Evolutionary conservation across 35 echinoderm and acorn worm species (phyloP), one percentile per base, ranked within the genome.

Genomic region (Hemicentrotus pulcherrimus): DNA sequence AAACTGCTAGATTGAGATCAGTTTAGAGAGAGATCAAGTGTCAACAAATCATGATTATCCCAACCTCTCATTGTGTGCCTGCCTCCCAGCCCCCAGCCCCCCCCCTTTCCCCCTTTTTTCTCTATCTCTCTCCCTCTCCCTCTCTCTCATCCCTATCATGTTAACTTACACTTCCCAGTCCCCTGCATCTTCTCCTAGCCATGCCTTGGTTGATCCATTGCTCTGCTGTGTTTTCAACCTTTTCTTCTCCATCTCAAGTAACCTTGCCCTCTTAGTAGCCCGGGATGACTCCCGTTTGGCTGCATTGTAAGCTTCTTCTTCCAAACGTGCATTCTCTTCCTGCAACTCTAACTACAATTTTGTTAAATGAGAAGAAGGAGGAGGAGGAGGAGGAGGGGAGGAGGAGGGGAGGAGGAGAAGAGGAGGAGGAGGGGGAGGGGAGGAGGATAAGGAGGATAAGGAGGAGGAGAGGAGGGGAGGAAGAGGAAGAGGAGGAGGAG

Each of bases 101-200:
- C 65, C 65, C 65, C 35, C 35, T 3, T 3, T 41, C 35, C 35
- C 35, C 35, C 35, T 41, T 6, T 7, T 2, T 4, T 4, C 18
- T n/a, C 65, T n/a, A 0, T n/a, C 65, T 78, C 6, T n/a, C 61
- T 28, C 2, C 28, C 61, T 70, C 61, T 24, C 15, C 2, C 19
- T 8, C 65, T 78, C 65, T n/a, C 19, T n/a, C 4, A 7, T n/a
- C 19, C 28, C 19, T 78, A 1, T 78, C 31, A 90, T 16, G 32
- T 47, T 3, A 22, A 99, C 98, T 96, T 71, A 99, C 98, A 99
- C 94, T 94, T 97, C 96, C 98, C 98, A 99, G 31, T 99, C 97
- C 46, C 94, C 95, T 88, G 96, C 97, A 94, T 97, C 92, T 41
- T 96, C 96, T 19, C 98, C 98, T 16, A 96, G 88, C 98, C 98